A percentile compares a stretch with the other conserved stretches of the same genome.
Evolutionary conservation across 2,888 invertebrate genomes (phyloP).

Genomic region (Blomia tropicalis): DNA sequence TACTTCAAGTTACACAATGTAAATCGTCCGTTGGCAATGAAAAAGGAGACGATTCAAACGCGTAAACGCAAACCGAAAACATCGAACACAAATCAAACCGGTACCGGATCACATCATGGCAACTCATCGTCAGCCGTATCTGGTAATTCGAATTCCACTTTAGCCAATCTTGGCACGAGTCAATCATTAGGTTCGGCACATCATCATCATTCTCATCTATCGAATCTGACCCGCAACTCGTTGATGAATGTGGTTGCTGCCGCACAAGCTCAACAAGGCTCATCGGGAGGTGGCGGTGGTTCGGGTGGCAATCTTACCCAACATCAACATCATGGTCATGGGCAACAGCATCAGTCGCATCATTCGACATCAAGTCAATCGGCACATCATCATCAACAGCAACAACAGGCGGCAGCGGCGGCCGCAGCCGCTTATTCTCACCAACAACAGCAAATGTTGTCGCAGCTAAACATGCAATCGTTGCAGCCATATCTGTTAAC

Average conservation of each 20-base stretch:
- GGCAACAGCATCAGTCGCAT: not conserved
- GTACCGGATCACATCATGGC: not conserved
- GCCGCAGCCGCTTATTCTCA: no score
- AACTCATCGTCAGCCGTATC: not conserved
- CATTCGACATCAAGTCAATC: not conserved
- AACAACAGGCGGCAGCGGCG: no score
- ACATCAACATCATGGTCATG: not conserved
- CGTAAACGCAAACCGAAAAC: constrained; percentile 68
- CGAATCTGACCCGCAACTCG: not conserved
- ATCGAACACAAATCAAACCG: not conserved
- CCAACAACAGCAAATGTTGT: constrained; percentile 8
- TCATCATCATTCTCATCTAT: not conserved
- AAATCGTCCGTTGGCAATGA: constrained; percentile 72
- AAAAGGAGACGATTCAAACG: constrained; percentile 80
- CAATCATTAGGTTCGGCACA: not conserved
- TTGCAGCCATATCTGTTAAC: not conserved
- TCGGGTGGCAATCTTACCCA: not conserved
- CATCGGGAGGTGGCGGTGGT: not conserved
- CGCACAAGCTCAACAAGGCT: not conserved
- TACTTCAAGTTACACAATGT: constrained; percentile 47
- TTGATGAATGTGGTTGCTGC: not conserved
- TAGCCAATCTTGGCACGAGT: not conserved
- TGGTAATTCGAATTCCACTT: not conserved
- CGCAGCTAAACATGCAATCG: not conserved
- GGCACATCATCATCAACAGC: not conserved